Evolutionary conservation across 1,140 invertebrate genomes (phyloP), one percentile per base, ranked within the genome.

Genomic region (Drosophila kanapiae): DNA sequence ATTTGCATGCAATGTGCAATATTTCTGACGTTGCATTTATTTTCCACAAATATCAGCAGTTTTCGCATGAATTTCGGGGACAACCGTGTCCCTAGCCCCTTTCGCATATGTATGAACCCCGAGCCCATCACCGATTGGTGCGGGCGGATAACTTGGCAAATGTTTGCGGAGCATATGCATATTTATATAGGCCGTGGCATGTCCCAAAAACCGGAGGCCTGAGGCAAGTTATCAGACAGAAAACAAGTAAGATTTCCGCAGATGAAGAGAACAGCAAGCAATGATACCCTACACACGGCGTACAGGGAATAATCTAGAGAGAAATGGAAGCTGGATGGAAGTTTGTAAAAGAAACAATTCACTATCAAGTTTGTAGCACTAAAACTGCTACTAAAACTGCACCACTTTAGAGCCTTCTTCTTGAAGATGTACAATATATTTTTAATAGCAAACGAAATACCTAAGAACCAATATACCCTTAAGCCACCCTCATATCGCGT

Each of bases 1-100:
- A 88, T 87, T 88, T 87, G 72, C 82, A 80, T 87, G 80, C 84
- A 90, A 38, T 84, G 84, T 78, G 77, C 64, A 88, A 83, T 87
- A 77, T 67, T 79, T 75, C 80, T 88, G 85, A 87, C 84, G 69
- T 62, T 75, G 84, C 84, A 90, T 90, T 90, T 90, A 90, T 88
- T 78, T 78, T 83, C 60, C 49, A 75, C 48, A 88, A 90, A 64
- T 88, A 80, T 88, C 84, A 88, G 84, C 84, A 90, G 63, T 62
- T 90, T 84, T 90, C 85, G 49, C 85, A 84, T 84, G 85, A 81
- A 90, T 90, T 88, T 81, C 40, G 62, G 63, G 38, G 6, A 5
- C 13, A 38, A 10, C 49, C 42, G 16, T 40, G 37, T 6, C 18
- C 18, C 51, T 54, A 10, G 38, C 0, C 14, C 62, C 11, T 33